Evolutionary conservation across 2,113 vertebrate genomes (phyloP), one percentile per base, ranked within the genome.

Genomic region (Noctilio leporinus): DNA sequence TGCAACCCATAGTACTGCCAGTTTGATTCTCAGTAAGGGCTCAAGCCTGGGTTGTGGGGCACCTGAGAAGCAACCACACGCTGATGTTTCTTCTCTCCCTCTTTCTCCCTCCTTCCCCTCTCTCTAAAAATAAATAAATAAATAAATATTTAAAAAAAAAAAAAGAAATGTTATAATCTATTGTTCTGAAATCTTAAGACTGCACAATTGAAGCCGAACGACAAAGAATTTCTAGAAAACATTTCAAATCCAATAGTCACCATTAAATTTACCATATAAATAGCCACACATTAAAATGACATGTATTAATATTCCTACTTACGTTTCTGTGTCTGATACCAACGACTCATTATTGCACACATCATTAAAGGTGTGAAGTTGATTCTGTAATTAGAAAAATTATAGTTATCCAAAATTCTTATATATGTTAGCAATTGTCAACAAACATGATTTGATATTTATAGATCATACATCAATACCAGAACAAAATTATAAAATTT

Each of bases 251-350:
- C 59, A 86, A 93, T 53, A 84, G 53, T 67, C 62, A 85, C 15
- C 91, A 81, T 78, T 95, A 80, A 53, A 94, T 92, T 81, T 82
- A 72, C 10, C 77, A 90, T 33, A 72, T n/a, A 91, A 94, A 82
- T 2, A 75, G 7, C 9, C 47, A 57, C 38, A 86, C 4, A 94
- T 19, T 84, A 75, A 91, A 72, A 70, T 70, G 59, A 94, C 80
- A 64, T 24, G 24, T 67, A 93, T 72, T 70, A 89, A 91, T 59
- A 14, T 1, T 89, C 35, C 64, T 91, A 99, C 99, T 99, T 98
- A 99, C 99, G 99, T 99, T 98, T 99, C 99, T 49, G 99, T 99
- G 98, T 99, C 99, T 49, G 99, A 99, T 97, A 99, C 99, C 98
- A 99, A 98, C 30, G 99, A 99, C 97, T 99, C 99, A 94, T 99